Base-by-base conservation (phyloP, 2,797 vertebrate species). In the Vultur gryphus region DNA sequence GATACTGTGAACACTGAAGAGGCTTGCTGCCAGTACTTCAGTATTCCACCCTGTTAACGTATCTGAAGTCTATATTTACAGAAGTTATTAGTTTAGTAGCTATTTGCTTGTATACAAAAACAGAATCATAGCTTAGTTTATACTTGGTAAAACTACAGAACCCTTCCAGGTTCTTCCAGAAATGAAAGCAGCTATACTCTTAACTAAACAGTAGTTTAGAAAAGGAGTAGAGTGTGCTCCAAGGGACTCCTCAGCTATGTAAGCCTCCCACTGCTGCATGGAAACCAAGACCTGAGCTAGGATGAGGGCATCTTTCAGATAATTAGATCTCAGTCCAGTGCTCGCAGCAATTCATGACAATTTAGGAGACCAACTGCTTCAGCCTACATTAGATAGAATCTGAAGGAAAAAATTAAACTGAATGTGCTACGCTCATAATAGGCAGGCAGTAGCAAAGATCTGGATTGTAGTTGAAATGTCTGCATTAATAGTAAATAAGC, bases 341-440 rank as follows among this genome's bases (percentile, higher is more conserved):
- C 19, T 69, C 1, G 0, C 7, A 54, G 54, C 54, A n/a, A 39
- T 14, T 69, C 19, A 62, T 1, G 2, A 23, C 24, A 39, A 67
- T 39, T 64, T 46, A 51, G 20, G 20, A 87, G 37, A 64, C 11
- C 62, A 54, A 43, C 31, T 61, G 41, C 44, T 57, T 82, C 44
- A 41, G 46, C 12, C 12, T 51, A 57, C 35, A 35, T 46, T 23
- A 64, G 24, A n/a, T 11, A 57, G 37, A 46, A 54, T 41, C 23
- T 48, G 23, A 51, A 71, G 57, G 29, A 61, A 54, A 71, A 87
- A 35, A 67, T 21, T 5, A 23, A 72, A 66, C 23, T 2, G 1
- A 24, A 54, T 35, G 21, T 48, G 8, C 23, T 65, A 26, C 4
- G 9, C 29, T 33, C 13, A 7, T 57, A 62, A 62, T 2, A 67